Evolutionary conservation across 2,888 invertebrate genomes (phyloP).

Genomic region (Drosophila formosana): DNA sequence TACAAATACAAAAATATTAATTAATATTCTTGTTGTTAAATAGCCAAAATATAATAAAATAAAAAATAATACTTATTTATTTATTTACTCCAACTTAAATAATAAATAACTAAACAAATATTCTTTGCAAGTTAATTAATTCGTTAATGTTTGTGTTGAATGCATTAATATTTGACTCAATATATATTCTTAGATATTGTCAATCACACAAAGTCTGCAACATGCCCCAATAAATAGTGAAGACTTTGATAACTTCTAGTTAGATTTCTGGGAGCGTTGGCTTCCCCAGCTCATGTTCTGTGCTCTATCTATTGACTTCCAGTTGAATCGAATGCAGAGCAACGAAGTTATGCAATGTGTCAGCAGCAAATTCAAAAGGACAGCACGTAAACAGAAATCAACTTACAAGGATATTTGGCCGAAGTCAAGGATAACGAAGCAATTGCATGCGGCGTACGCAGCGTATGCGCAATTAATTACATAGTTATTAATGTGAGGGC

Average conservation of each 20-base stretch:
- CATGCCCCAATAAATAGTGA: neutral
- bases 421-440: constrained; percentile 14
- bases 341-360: constrained; percentile 47
- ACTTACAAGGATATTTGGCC: constrained; percentile 27
- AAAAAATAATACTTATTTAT: too few species aligned
- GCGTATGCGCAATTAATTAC: constrained; percentile 72
- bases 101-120: too few species aligned
- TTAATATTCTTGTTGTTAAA: too few species aligned
- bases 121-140: too few species aligned
- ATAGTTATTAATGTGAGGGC: constrained; percentile 48
- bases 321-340: constrained; percentile 24
- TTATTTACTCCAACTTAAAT: too few species aligned
- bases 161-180: neutral
- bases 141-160: too few species aligned
- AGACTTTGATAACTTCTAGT: neutral
- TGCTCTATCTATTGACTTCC: constrained; percentile 8
- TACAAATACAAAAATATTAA: too few species aligned
- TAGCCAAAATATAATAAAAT: too few species aligned
- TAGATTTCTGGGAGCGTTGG: neutral
- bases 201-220: too few species aligned
- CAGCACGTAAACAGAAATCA: constrained; percentile 23
- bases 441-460: constrained; percentile 42
- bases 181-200: neutral
- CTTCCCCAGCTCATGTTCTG: neutral
- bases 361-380: constrained; percentile 27